These are phyloP conservation scores for Acrobasis repandana DNA, from an alignment of 2,888 invertebrate species.

Conservation along the genomic window DNA sequence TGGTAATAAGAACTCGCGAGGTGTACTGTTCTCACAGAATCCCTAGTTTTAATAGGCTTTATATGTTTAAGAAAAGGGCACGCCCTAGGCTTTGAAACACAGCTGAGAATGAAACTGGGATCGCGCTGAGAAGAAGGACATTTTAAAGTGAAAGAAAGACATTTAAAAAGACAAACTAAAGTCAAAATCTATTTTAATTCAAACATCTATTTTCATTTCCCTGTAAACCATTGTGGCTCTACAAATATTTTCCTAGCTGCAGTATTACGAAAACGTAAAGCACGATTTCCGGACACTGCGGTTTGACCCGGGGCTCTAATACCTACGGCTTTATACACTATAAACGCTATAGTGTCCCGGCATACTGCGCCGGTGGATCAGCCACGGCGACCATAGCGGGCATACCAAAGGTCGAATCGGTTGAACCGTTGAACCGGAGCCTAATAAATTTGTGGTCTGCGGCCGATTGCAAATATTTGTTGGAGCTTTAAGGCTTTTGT, in stretches of 20 bases:
- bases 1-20: no score
- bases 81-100: no score
- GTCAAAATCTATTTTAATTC: no score
- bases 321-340: constrained; percentile 12
- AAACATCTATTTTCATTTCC: not conserved
- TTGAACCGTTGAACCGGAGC: constrained; percentile 42
- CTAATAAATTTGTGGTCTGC: constrained; percentile 44
- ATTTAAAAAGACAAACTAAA: no score
- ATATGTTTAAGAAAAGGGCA: no score
- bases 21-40: no score
- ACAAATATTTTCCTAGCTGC: not conserved
- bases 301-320: not conserved
- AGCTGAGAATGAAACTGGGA: no score
- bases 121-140: no score
- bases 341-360: constrained; percentile 40
- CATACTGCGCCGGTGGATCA: constrained; percentile 34
- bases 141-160: no score
- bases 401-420: constrained; percentile 61
- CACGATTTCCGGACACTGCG: not conserved
- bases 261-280: constrained; percentile 9
- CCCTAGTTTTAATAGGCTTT: no score
- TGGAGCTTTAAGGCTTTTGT: not conserved
- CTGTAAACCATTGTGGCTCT: not conserved
- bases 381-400: constrained; percentile 51
- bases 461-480: constrained; percentile 37